Conservation (phyloP, 2,888 invertebrate genomes). For the Pycnomerus fuliginosus region DNA sequence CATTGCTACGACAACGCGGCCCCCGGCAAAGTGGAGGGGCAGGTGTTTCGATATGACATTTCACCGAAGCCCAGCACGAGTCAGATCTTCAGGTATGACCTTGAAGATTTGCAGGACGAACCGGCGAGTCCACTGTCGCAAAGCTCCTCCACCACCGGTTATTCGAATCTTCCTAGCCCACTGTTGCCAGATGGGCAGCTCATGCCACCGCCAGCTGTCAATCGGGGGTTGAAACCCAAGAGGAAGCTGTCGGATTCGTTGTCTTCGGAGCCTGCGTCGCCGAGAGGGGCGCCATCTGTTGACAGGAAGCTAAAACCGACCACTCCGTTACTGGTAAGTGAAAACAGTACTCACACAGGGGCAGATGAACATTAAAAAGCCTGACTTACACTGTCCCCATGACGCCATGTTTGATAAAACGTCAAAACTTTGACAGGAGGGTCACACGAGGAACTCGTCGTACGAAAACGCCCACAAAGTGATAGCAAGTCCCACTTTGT, state of each 20-base stretch:
- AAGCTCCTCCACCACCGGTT: conserved; percentile 56
- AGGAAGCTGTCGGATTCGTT: conserved; percentile 57
- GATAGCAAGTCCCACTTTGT: conserved; percentile 4
- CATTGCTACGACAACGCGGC: conserved; percentile 66
- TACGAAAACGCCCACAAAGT: conserved; percentile 9
- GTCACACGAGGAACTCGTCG: neutral
- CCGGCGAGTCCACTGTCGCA: conserved; percentile 57
- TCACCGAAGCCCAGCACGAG: conserved; percentile 49
- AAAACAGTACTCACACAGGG: too few species aligned
- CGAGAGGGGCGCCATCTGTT: conserved; percentile 58
- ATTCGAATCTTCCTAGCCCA: conserved; percentile 63
- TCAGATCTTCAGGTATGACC: conserved; percentile 46
- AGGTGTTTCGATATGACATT: conserved; percentile 62
- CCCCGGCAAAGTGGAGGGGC: conserved; percentile 55
- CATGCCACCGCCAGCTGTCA: conserved; percentile 71
- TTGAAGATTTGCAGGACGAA: conserved; percentile 44
- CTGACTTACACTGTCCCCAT: too few species aligned
- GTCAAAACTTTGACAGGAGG: too few species aligned
- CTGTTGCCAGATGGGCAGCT: conserved; percentile 36
- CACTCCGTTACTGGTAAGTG: conserved; percentile 53
- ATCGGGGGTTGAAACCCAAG: conserved; percentile 78
- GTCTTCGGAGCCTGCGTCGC: conserved; percentile 49
- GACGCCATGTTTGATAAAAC: too few species aligned
- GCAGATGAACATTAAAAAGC: too few species aligned
- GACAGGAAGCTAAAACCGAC: conserved; percentile 65